Evolutionary conservation across 2,113 vertebrate genomes (phyloP).

Genomic region (Pachyramphus minor): DNA sequence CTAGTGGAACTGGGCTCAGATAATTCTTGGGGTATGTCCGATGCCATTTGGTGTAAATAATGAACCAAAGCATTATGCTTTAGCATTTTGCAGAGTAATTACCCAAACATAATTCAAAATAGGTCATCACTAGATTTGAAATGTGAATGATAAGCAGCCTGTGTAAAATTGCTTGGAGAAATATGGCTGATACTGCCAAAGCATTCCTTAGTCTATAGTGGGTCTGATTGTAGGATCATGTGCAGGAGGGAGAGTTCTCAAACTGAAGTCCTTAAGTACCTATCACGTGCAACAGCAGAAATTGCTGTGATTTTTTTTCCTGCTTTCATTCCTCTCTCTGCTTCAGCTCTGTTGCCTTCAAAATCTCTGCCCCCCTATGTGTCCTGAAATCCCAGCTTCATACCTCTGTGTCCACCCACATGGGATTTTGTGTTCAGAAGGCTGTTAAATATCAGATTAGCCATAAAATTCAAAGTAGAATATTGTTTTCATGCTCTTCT

Average conservation of each 20-base stretch:
- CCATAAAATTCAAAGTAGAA: neutral
- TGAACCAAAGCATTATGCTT: neutral
- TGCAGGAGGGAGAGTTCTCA: neutral
- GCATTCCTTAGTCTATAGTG: neutral
- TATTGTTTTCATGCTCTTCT: neutral
- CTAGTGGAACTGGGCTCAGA: neutral
- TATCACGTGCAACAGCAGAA: neutral
- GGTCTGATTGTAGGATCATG: neutral
- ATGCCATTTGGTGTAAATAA: neutral
- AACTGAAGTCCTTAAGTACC: neutral
- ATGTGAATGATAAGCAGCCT: neutral
- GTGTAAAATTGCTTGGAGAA: neutral
- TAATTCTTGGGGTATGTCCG: neutral
- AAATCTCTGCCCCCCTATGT: neutral
- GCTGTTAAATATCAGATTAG: neutral
- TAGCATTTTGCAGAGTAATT: neutral
- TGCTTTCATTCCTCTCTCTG: neutral
- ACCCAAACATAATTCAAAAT: neutral
- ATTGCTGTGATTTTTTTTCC: neutral
- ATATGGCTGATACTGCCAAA: neutral
- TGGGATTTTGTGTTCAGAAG: neutral
- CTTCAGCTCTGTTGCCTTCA: neutral
- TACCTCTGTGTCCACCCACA: neutral
- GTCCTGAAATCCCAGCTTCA: neutral
- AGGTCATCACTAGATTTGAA: neutral